These are phyloP conservation scores for Marmota monax DNA, from an alignment of 2,113 vertebrate genomes.

Conservation along the genomic window DNA sequence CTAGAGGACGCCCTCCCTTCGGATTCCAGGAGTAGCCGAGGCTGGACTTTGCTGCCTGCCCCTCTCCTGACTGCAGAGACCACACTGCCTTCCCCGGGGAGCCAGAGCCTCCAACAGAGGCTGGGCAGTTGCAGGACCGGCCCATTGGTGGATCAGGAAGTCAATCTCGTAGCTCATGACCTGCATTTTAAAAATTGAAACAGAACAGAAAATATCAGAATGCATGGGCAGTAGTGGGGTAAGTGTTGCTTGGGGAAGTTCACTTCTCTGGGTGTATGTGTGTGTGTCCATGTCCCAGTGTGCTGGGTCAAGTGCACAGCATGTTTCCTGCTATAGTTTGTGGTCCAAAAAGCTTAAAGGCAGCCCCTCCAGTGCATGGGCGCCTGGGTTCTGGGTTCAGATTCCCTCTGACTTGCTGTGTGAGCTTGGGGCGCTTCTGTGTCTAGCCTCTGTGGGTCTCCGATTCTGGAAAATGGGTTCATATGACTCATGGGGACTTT, in stretches of 20 bases:
- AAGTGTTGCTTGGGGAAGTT: slow-evolving; percentile 6
- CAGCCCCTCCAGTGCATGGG: not conserved
- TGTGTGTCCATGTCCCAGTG: not conserved
- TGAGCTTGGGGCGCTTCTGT: not conserved
- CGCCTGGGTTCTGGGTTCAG: not conserved
- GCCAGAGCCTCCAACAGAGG: not conserved
- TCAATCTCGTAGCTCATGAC: not conserved
- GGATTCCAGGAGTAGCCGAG: not conserved
- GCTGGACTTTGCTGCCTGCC: not conserved
- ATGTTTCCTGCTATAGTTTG: not conserved
- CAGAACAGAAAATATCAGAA: not conserved
- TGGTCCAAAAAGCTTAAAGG: not conserved
- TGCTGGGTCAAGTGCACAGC: not conserved
- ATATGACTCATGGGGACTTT: not conserved
- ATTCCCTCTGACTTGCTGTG: not conserved
- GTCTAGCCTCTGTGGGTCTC: not conserved
- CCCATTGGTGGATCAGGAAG: not conserved
- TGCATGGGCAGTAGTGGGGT: not conserved
- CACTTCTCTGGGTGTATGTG: accelerated
- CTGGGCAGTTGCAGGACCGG: not conserved
- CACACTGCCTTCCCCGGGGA: not conserved
- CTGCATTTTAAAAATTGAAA: not conserved
- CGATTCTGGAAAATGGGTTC: not conserved
- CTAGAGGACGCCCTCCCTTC: not conserved
- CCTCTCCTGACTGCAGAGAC: not conserved